Conservation (phyloP, 2,888 invertebrate species). For the Phrixothrix hirtus region DNA sequence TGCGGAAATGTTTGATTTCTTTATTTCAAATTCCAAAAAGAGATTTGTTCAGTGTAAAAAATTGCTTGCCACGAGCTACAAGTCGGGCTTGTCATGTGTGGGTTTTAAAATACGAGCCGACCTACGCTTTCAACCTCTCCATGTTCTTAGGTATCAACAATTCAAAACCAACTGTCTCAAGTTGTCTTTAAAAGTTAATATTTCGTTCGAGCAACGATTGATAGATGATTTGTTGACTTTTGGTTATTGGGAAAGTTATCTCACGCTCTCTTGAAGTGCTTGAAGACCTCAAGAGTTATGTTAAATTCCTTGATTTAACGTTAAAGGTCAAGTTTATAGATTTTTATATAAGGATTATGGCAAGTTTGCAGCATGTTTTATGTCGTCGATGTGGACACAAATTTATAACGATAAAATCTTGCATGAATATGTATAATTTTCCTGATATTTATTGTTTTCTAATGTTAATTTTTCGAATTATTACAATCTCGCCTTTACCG, state of each 20-base stretch:
- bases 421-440: conserved; percentile 17
- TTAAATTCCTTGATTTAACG: background rate
- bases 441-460: conserved; percentile 12
- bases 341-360: background rate
- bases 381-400: conserved; percentile 12
- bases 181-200: background rate
- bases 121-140: conserved; percentile 9
- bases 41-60: background rate
- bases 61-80: conserved; percentile 10
- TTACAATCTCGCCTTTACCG: too few species aligned
- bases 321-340: conserved; percentile 7
- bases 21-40: background rate
- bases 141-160: background rate
- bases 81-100: conserved; percentile 6
- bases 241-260: too few species aligned
- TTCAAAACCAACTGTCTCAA: conserved; percentile 1
- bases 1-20: background rate
- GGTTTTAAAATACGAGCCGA: background rate
- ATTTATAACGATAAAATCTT: conserved; percentile 13
- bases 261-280: too few species aligned
- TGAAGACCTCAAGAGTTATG: too few species aligned
- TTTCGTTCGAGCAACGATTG: background rate
- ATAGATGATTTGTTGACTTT: background rate
- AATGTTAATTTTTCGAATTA: conserved; percentile 6
- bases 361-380: conserved; percentile 12